These are phyloP conservation scores for Tragelaphus strepsiceros DNA, from an alignment of 2,113 vertebrate species.

Conservation along the genomic window DNA sequence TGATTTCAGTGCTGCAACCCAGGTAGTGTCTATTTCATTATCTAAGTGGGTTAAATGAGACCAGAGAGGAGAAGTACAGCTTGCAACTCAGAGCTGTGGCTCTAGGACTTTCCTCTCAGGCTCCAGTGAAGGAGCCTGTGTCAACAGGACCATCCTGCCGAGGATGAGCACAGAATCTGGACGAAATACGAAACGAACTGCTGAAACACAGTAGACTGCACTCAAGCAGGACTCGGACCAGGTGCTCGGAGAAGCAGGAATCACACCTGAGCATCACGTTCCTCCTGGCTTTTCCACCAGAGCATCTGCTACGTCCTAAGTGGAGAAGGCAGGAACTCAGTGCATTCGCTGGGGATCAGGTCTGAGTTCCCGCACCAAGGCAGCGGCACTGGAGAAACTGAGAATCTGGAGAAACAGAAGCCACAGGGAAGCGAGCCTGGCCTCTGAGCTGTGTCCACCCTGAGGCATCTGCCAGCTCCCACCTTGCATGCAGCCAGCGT, in stretches of 20 bases:
- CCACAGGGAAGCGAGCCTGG: not conserved
- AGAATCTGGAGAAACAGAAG: not conserved
- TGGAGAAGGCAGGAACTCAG: not conserved
- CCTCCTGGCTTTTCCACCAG: not conserved
- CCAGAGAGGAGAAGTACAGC: not conserved
- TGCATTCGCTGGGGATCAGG: not conserved
- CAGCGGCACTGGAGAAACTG: not conserved
- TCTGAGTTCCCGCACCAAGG: rapidly evolving
- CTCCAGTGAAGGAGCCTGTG: too few relatives aligned
- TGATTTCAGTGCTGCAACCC: not conserved
- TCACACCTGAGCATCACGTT: not conserved
- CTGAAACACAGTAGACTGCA: not conserved
- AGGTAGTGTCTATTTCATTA: not conserved
- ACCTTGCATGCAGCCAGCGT: not conserved
- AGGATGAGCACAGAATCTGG: not conserved
- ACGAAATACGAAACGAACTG: not conserved
- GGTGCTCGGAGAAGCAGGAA: not conserved
- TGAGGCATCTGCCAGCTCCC: not conserved
- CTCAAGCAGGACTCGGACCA: not conserved
- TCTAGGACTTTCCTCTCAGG: not conserved
- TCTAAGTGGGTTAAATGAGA: not conserved
- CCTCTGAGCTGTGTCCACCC: not conserved
- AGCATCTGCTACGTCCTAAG: not conserved
- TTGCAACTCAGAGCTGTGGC: not conserved
- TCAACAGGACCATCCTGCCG: not conserved